Conservation (phyloP, 2,113 vertebrate genomes). For the Eulemur macaco region DNA sequence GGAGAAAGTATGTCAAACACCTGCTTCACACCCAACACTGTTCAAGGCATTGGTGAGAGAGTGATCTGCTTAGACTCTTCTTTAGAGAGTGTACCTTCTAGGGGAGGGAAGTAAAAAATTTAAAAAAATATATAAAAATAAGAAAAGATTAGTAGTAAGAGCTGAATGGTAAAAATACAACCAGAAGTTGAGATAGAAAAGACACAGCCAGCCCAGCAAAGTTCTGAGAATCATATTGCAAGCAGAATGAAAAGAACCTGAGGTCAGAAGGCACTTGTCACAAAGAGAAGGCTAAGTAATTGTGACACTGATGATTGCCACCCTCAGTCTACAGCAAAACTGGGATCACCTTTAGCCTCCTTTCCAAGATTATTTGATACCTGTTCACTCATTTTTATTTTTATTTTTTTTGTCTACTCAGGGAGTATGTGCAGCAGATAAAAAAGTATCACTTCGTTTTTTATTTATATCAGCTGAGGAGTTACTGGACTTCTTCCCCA, state of each 20-base stretch:
- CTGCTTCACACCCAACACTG: not conserved
- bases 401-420: not conserved
- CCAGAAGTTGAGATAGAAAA: not conserved
- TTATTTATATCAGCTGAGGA: not conserved
- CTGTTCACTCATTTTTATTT: not conserved
- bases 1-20: not conserved
- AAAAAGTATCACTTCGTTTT: not conserved
- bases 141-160: not conserved
- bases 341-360: not conserved
- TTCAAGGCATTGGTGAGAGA: not conserved
- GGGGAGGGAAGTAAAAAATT: not conserved
- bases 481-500: not conserved
- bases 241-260: not conserved
- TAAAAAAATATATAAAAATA: not conserved
- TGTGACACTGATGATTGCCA: not conserved
- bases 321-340: not conserved
- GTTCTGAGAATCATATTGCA: not conserved
- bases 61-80: not conserved
- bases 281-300: not conserved
- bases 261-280: not conserved
- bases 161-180: not conserved
- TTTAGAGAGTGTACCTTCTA: not conserved
- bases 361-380: not conserved
- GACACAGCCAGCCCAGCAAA: not conserved
- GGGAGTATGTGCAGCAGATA: not conserved